Conservation (phyloP, 1,140 invertebrate species). For the Drosophila malerkotliana region DNA sequence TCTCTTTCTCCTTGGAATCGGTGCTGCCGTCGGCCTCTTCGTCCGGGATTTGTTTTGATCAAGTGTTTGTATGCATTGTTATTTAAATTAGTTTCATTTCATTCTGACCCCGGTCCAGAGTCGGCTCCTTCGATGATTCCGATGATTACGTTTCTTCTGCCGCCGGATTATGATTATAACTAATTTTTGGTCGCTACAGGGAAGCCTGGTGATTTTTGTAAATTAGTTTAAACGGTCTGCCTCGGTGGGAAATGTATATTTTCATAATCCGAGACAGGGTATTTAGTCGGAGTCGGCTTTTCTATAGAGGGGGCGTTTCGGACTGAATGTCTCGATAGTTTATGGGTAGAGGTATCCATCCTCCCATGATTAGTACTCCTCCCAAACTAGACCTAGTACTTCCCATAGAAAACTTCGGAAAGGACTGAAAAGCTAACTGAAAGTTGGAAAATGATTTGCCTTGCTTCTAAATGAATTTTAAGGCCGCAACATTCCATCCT, state of each 20-base stretch:
- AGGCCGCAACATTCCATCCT: slow-evolving; percentile 12
- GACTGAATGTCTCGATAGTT: no score
- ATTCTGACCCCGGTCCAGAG: slow-evolving; percentile 32
- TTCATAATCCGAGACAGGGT: neutral
- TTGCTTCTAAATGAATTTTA: neutral
- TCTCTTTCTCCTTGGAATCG: slow-evolving; percentile 10
- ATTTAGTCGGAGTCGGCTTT: slow-evolving; percentile 1
- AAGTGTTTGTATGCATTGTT: slow-evolving; percentile 77
- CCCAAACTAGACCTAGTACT: neutral
- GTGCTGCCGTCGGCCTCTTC: slow-evolving; percentile 30
- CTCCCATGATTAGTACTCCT: neutral
- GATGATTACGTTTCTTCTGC: slow-evolving; percentile 51
- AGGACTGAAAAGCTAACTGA: neutral
- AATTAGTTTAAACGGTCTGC: slow-evolving; percentile 71
- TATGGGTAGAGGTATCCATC: no score
- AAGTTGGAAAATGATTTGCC: neutral
- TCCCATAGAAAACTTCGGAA: no score
- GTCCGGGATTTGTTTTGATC: slow-evolving; percentile 79
- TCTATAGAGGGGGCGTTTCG: slow-evolving; percentile 45
- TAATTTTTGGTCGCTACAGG: slow-evolving; percentile 52
- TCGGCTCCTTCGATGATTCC: slow-evolving; percentile 9
- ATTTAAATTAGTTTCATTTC: slow-evolving; percentile 82
- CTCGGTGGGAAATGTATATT: slow-evolving; percentile 20
- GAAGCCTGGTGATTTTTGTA: slow-evolving; percentile 44
- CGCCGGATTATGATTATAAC: slow-evolving; percentile 73